Evolutionary conservation across 2,797 vertebrate species (phyloP).

Genomic region (Lepidocolaptes lacrymiger): DNA sequence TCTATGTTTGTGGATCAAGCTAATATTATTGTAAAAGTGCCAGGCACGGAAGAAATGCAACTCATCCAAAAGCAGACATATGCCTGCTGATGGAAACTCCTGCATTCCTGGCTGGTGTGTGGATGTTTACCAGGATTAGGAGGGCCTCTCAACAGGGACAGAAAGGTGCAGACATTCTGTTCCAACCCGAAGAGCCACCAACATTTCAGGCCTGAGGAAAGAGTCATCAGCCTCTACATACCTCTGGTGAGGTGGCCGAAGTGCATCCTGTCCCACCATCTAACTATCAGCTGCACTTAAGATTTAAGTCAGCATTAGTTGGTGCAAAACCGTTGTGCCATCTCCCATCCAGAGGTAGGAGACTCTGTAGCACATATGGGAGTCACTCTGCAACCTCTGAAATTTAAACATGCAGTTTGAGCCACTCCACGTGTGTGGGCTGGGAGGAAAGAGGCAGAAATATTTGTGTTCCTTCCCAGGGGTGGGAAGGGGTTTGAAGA

Average conservation of each 20-base stretch:
- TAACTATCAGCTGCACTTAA: not conserved
- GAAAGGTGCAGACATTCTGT: not conserved
- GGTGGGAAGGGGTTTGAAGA: not conserved
- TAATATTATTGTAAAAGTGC: not conserved
- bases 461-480: not conserved
- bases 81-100: not conserved
- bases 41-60: not conserved
- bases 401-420: not conserved
- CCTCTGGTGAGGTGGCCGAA: constrained; percentile 35
- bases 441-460: not conserved
- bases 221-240: constrained; percentile 4
- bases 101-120: not conserved
- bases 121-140: not conserved
- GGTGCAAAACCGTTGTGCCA: not conserved
- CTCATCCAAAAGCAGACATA: not conserved
- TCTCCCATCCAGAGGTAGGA: not conserved
- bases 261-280: constrained; percentile 36
- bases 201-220: constrained; percentile 10
- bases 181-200: constrained; percentile 2
- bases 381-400: not conserved
- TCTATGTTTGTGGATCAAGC: not conserved
- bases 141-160: not conserved
- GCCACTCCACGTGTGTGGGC: not conserved
- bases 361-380: not conserved
- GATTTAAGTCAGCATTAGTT: not conserved